A percentile compares a stretch with the other conserved stretches of the same genome.
Evolutionary conservation across 2,888 invertebrate genomes (phyloP).

Genomic region (Tenthredo distinguenda): DNA sequence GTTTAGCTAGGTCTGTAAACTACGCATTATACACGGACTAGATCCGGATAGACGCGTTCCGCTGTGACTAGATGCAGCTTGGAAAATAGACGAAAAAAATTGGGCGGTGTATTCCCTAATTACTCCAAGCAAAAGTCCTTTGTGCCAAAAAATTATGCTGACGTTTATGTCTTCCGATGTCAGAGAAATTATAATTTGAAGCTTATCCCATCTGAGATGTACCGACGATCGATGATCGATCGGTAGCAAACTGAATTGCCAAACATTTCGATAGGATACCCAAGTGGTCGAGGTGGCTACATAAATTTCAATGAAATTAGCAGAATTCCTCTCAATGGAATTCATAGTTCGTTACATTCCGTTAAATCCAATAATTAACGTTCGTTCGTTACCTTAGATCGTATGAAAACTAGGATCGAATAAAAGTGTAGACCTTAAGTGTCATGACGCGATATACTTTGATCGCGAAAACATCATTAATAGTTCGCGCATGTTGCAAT

Average conservation of each 20-base stretch:
- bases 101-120: background rate
- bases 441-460: background rate
- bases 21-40: conserved; percentile 8
- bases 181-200: too few species aligned
- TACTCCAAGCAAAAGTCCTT: background rate
- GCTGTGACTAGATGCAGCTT: background rate
- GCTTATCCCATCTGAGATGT: background rate
- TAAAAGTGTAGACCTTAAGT: background rate
- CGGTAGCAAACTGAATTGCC: background rate
- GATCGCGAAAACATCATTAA: background rate
- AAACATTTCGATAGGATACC: background rate
- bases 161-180: background rate
- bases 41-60: background rate
- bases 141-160: background rate
- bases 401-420: background rate
- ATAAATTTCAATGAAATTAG: background rate
- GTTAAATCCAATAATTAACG: background rate
- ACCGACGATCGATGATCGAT: background rate
- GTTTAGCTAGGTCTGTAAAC: background rate
- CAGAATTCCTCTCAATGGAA: background rate
- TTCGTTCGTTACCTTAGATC: background rate
- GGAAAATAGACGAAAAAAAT: background rate
- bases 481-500: background rate
- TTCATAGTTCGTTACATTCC: background rate
- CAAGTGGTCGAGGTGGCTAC: background rate